Base-by-base conservation (phyloP, 2,113 vertebrate genomes). In the Atractosteus spatula region DNA sequence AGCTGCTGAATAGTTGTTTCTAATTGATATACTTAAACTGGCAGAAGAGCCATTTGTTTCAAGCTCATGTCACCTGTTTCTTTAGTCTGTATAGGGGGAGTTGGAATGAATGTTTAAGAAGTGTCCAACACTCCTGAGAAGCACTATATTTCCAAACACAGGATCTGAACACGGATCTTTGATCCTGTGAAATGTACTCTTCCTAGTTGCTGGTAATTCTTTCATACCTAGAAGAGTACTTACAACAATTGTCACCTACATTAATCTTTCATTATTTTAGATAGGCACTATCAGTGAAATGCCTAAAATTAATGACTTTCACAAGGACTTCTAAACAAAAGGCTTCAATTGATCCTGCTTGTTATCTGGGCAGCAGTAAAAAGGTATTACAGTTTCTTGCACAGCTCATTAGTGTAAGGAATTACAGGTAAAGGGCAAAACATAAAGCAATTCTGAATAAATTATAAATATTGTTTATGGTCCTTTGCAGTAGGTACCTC, bases 401-500 rank as follows among this genome's bases (percentile, higher is more conserved):
- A 59, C 57, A 59, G 12, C 57, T 59, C 57, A 59, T 59, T 59
- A 59, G 57, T 59, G 57, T 59, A 14, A 59, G 57, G 13, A 59
- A 59, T 59, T 59, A 59, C 57, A 59, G 57, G 57, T 59, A 59
- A 59, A 59, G 57, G 57, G 57, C 4, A 59, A 59, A 59, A 59
- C 10, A 59, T 59, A n/a, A 3, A 59, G 57, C n/a, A 65, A 65
- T 41, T 29, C 7, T 41, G 4, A 3, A 16, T 41, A 65, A 41
- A 65, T 65, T 11, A 65, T 16, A 41, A 65, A 65, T 65, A 41
- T 65, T 65, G 62, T 77, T 77, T 70, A 68, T 43, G 61, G 17
- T 47, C 76, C 29, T 71, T 55, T 71, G n/a, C 62, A 66, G 41
- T 77, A 74, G 56, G 47, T 65, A 64, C 57, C 61, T 56, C 74